These are phyloP conservation scores for Pammene fasciana DNA, from an alignment of 2,888 invertebrate genomes.

Conservation along the genomic window DNA sequence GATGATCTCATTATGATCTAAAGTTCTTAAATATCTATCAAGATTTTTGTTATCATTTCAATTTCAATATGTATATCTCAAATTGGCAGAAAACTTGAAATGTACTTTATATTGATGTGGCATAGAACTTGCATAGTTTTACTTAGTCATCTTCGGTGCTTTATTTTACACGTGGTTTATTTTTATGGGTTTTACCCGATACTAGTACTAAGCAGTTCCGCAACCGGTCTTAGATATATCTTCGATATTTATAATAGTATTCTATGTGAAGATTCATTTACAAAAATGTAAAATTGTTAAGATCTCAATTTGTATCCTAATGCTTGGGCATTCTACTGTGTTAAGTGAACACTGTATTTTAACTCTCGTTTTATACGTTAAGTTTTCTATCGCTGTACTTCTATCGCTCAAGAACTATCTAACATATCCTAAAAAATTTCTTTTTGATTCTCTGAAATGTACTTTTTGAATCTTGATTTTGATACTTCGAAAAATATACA, in stretches of 20 bases:
- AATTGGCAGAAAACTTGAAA: conserved; percentile 1
- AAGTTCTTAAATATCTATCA: neutral
- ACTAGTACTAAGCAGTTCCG: conserved; percentile 7
- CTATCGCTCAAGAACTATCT: conserved; percentile 45
- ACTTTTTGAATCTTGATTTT: conserved; percentile 42
- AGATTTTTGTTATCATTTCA: neutral
- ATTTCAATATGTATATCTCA: no score
- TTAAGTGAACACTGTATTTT: conserved; percentile 59
- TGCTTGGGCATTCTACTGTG: conserved; percentile 60
- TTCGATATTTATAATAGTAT: conserved; percentile 50
- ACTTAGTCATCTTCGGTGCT: conserved; percentile 20
- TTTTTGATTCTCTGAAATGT: conserved; percentile 39
- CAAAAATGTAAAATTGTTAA: conserved; percentile 48
- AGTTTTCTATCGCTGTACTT: conserved; percentile 34
- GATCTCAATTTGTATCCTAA: conserved; percentile 52
- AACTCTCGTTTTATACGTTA: conserved; percentile 34
- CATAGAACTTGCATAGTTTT: neutral
- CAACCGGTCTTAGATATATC: conserved; percentile 40
- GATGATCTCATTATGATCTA: conserved; percentile 4
- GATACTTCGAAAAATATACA: conserved; percentile 41
- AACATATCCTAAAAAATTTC: conserved; percentile 36
- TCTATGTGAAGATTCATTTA: conserved; percentile 52
- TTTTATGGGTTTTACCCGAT: neutral
- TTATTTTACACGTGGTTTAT: conserved; percentile 3
- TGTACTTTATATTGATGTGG: neutral